Percentiles rank a stretch among this genome's conserved stretches.
phyloP scores from a whole-genome alignment of 2,888 invertebrate species.

The Sinodicranocentrus sp. region DNA sequence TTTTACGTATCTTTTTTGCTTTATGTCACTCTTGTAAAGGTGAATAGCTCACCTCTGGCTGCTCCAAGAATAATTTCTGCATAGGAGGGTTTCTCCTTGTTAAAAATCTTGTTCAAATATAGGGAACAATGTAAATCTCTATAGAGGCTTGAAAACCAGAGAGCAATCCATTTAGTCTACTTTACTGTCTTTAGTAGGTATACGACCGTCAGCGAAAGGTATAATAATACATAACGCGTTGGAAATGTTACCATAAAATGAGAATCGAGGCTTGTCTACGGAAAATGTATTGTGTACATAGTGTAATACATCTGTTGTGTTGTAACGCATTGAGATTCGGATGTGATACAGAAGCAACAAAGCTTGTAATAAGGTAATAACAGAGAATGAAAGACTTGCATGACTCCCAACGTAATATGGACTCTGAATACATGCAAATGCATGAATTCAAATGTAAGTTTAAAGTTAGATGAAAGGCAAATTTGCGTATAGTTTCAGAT shows the following conservation, averaged over 20 bases:
- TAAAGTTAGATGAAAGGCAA: background rate
- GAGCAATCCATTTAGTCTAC: too few species aligned
- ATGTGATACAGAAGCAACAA: conserved; percentile 27
- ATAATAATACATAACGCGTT: conserved; percentile 19
- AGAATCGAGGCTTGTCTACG: background rate
- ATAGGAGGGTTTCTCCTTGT: background rate
- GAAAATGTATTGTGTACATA: background rate
- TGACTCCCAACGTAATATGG: background rate
- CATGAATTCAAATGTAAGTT: conserved; percentile 3
- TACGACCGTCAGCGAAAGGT: conserved; percentile 3
- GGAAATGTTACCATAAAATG: conserved; percentile 23
- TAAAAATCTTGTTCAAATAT: too few species aligned
- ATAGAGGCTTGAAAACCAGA: too few species aligned
- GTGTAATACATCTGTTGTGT: too few species aligned
- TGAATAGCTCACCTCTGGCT: background rate
- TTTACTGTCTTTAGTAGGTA: too few species aligned
- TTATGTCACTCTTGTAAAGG: background rate
- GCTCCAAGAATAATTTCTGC: conserved; percentile 26
- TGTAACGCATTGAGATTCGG: background rate
- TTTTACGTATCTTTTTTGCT: background rate
- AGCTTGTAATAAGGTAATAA: conserved; percentile 40
- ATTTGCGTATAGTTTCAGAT: background rate
- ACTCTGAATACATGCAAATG: background rate
- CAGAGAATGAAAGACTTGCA: conserved; percentile 7
- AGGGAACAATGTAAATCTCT: too few species aligned